Evolutionary conservation across 2,888 invertebrate genomes (phyloP).

Genomic region (Scaptomyza polygonia): DNA sequence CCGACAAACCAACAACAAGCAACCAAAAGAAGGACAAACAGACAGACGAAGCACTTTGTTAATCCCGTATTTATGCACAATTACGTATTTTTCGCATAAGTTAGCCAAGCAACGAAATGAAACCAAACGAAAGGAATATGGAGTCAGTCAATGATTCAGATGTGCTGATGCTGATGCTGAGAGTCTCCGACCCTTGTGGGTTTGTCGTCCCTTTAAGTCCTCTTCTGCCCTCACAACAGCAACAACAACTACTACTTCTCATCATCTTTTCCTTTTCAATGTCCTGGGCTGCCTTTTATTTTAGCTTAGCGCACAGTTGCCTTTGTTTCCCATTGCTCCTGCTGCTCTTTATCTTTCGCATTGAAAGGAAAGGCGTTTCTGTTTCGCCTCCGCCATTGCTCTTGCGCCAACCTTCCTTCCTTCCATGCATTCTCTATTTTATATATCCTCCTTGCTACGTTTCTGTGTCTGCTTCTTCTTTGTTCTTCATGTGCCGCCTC

Average conservation of each 20-base stretch:
- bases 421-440: too few relatives aligned
- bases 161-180: background rate
- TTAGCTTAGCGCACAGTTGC: slow-evolving; percentile 42
- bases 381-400: slow-evolving; percentile 53
- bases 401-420: slow-evolving; percentile 63
- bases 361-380: slow-evolving; percentile 72
- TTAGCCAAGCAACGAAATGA: slow-evolving; percentile 68
- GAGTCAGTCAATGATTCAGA: slow-evolving; percentile 3
- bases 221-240: slow-evolving; percentile 20
- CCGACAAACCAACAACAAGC: slow-evolving; percentile 45
- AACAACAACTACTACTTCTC: slow-evolving; percentile 45
- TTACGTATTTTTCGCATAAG: slow-evolving; percentile 81
- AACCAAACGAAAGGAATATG: slow-evolving; percentile 13
- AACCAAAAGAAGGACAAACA: slow-evolving; percentile 16
- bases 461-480: slow-evolving; percentile 25
- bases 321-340: slow-evolving; percentile 34
- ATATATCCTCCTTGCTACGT: background rate
- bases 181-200: slow-evolving; percentile 57
- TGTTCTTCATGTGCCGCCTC: slow-evolving; percentile 25
- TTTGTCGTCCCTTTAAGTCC: slow-evolving; percentile 58
- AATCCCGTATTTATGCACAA: slow-evolving; percentile 82
- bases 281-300: slow-evolving; percentile 36
- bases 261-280: slow-evolving; percentile 3
- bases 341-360: slow-evolving; percentile 65
- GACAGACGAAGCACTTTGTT: slow-evolving; percentile 71